A percentile compares a stretch with the other conserved stretches of the same genome.
Conservation (phyloP, 2,888 invertebrate genomes). For the Nipponacmea schrenckii region DNA sequence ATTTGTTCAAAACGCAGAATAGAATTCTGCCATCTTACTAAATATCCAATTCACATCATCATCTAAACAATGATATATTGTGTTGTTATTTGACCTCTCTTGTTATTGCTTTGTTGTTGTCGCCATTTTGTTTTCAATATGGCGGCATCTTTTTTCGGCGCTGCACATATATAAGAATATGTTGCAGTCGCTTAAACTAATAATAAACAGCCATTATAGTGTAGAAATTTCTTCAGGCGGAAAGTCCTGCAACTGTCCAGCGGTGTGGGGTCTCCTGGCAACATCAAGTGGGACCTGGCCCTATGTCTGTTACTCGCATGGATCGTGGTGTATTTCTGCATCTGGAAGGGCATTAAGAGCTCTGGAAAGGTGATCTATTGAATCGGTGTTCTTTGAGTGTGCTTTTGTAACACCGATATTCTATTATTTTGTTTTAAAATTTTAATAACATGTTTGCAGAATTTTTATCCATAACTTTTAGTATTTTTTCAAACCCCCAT, state of each 20-base stretch:
- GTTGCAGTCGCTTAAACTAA: not conserved
- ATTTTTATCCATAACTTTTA: not conserved
- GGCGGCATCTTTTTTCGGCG: not conserved
- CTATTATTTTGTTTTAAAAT: not conserved
- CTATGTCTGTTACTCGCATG: slow-evolving; percentile 66
- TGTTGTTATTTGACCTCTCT: slow-evolving; percentile 1
- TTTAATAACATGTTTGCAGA: slow-evolving; percentile 2
- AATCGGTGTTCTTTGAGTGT: not conserved
- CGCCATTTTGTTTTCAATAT: not conserved
- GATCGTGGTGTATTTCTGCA: slow-evolving; percentile 68
- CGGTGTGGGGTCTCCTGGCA: slow-evolving; percentile 63
- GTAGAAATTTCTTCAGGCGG: slow-evolving; percentile 54
- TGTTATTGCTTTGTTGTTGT: not conserved
- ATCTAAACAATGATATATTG: not conserved
- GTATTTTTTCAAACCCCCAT: not conserved
- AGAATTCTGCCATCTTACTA: too few species aligned
- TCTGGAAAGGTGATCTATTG: slow-evolving; percentile 65
- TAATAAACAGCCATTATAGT: slow-evolving; percentile 7
- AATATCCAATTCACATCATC: not conserved
- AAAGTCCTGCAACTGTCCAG: slow-evolving; percentile 64
- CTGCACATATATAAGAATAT: slow-evolving; percentile 6
- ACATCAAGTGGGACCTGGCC: slow-evolving; percentile 67
- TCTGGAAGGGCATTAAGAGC: slow-evolving; percentile 68
- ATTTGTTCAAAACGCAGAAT: too few species aligned
- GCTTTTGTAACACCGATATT: slow-evolving; percentile 2